Evolutionary conservation across 2,113 vertebrate species (phyloP).

Genomic region (Bubalus kerabau): DNA sequence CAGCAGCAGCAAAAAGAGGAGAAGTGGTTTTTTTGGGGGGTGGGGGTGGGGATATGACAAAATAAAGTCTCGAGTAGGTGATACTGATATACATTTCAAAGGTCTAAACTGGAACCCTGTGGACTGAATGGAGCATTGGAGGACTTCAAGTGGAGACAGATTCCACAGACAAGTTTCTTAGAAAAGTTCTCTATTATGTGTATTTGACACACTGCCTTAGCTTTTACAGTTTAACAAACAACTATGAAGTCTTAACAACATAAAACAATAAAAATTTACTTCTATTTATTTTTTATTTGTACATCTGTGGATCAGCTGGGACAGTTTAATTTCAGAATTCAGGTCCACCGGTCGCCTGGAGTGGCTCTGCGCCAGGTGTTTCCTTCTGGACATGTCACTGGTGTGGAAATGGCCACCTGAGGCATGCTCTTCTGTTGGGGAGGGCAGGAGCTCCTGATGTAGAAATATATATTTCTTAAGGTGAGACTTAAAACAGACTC

Average conservation of each 20-base stretch:
- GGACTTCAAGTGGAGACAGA: neutral
- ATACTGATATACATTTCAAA: neutral
- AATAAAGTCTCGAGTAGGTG: neutral
- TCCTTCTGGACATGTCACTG: neutral
- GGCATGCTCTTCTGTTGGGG: neutral
- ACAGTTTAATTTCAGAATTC: neutral
- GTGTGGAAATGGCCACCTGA: neutral
- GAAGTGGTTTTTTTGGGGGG: neutral
- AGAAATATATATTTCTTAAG: neutral
- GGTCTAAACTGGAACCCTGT: neutral
- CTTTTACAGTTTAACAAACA: neutral
- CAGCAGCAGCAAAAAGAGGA: neutral
- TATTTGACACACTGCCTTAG: neutral
- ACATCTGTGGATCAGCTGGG: no score
- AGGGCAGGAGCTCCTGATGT: neutral
- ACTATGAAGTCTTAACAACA: neutral
- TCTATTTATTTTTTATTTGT: neutral
- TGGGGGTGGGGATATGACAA: neutral
- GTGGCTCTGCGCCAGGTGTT: neutral
- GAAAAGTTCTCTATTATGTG: neutral
- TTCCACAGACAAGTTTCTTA: neutral
- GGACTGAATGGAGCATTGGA: neutral
- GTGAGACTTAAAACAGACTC: neutral
- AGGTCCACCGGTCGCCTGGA: neutral
- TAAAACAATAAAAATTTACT: neutral